Base-by-base conservation (phyloP, 2,888 invertebrate species). In the Hyles lineata region DNA sequence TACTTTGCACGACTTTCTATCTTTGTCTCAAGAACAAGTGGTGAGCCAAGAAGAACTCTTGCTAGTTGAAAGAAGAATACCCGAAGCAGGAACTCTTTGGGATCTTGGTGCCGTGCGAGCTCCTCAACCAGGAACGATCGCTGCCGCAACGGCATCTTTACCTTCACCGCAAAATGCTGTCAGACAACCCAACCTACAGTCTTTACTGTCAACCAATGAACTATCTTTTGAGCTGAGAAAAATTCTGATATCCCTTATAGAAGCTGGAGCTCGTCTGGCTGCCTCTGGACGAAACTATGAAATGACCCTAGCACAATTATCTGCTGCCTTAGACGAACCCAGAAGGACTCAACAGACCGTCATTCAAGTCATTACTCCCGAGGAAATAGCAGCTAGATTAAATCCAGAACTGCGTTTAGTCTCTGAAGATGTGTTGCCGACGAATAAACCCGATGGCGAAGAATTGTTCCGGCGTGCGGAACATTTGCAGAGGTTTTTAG, bases 161-260 rank as follows among this genome's bases (percentile, higher is more conserved):
- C 94, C 94, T 0, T 76, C 83, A 0, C 90, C 94, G 2, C 86
- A 87, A 59, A 87, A 84, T 74, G 74, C 85, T 0, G 78, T 89
- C 0, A 79, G 91, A 9, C 94, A 94, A 72, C 94, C 94, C 0
- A 92, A 94, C 71, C 82, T 94, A 0, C 94, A 94, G 73, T 90
- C 94, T 0, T 76, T 94, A 2, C 80, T 94, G 0, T 92, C 94
- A 0, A 94, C 94, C 0, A 94, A 94, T 73, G 94, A 94, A 75
- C 73, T 94, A 4, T 90, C 94, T 0, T 91, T 87, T 52, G 94
- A 94, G 73, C 76, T 94, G 58, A 81, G 88, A 3, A 94, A 94
- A 76, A 94, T 94, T 35, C 76, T 94, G 0, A 94, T 94, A 76
- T 93, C 94, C 1, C 76, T 94, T 25, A 90, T 94, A 43, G 94